These are phyloP conservation scores for Naja naja DNA, from an alignment of 2,113 vertebrate genomes.

Conservation along the genomic window DNA sequence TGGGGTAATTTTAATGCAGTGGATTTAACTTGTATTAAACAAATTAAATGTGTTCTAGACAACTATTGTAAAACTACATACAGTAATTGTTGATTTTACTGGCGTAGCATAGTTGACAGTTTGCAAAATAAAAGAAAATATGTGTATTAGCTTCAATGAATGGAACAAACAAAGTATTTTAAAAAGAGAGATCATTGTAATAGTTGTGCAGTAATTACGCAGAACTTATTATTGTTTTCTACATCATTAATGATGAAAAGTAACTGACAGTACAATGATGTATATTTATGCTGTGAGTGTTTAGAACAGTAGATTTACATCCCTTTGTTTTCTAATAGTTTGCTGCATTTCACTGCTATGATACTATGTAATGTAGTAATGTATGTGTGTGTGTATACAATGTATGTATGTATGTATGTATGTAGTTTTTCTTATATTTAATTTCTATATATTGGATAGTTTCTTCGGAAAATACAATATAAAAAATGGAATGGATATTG, in stretches of 20 bases:
- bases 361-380: neutral
- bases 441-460: conserved; percentile 33
- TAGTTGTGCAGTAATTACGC: conserved; percentile 69
- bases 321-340: neutral
- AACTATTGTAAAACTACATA: conserved; percentile 71
- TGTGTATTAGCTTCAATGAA: conserved; percentile 64
- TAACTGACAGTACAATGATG: conserved; percentile 54
- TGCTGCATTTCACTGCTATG: neutral
- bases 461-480: neutral
- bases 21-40: conserved; percentile 64
- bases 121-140: conserved; percentile 69
- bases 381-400: neutral
- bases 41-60: conserved; percentile 62
- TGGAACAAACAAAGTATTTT: conserved; percentile 68
- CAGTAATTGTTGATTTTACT: conserved; percentile 72
- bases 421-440: neutral
- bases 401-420: neutral
- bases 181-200: conserved; percentile 70
- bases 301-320: conserved; percentile 50
- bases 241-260: conserved; percentile 61
- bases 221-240: conserved; percentile 59
- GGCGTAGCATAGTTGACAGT: conserved; percentile 65
- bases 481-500: neutral
- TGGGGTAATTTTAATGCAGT: conserved; percentile 58
- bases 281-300: conserved; percentile 48